Evolutionary conservation across 1,140 invertebrate species (phyloP).

Genomic region (Agraylea sexmaculata): DNA sequence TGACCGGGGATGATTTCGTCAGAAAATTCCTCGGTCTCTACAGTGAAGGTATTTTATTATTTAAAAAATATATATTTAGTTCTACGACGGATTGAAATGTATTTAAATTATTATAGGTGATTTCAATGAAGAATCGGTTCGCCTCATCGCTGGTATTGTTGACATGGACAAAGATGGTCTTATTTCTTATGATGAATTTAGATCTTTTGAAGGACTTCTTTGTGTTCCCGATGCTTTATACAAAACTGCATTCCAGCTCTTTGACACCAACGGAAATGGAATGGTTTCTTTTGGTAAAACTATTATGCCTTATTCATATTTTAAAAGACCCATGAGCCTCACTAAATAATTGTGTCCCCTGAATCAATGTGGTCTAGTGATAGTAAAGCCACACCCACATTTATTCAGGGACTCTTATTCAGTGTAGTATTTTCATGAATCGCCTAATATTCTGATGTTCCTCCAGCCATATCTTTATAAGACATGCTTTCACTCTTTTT

Average conservation of each 20-base stretch:
- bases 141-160: conserved; percentile 84
- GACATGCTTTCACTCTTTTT: background rate
- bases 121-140: conserved; percentile 80
- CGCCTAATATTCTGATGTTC: no score
- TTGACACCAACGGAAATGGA: conserved; percentile 96
- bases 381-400: no score
- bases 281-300: conserved; percentile 86
- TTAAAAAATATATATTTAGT: background rate
- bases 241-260: conserved; percentile 95
- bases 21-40: conserved; percentile 84
- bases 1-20: conserved; percentile 90
- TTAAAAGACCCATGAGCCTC: background rate
- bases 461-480: background rate
- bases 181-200: conserved; percentile 95
- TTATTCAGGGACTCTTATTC: no score
- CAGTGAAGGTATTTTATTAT: conserved; percentile 44
- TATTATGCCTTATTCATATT: no score
- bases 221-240: conserved; percentile 96
- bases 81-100: background rate
- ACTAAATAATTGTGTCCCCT: background rate
- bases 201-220: conserved; percentile 92
- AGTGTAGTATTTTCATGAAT: no score
- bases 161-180: conserved; percentile 97
- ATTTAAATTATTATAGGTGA: conserved; percentile 39
- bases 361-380: no score